Evolutionary conservation across 2,797 vertebrate genomes (phyloP).

Genomic region (Hipposideros larvatus): DNA sequence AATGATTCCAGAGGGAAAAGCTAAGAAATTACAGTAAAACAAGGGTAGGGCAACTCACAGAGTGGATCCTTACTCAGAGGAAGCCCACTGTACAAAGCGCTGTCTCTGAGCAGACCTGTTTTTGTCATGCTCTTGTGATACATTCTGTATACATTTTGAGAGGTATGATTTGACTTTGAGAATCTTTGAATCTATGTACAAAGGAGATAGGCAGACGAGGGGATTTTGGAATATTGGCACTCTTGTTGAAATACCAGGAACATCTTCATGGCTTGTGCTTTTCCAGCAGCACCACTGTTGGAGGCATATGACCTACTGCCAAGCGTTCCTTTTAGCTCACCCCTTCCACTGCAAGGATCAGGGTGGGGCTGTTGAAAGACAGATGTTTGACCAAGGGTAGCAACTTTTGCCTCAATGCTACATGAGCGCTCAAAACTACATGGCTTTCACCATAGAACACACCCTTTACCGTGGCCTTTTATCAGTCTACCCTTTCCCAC

Average conservation of each 20-base stretch:
- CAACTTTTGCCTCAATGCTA: background rate
- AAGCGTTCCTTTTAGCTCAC: background rate
- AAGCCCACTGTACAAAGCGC: background rate
- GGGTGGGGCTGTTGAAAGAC: background rate
- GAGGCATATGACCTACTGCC: background rate
- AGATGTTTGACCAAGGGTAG: background rate
- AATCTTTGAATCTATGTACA: background rate
- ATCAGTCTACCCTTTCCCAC: background rate
- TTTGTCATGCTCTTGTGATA: background rate
- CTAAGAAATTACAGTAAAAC: background rate
- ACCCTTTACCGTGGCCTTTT: background rate
- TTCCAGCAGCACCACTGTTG: background rate
- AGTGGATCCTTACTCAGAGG: background rate
- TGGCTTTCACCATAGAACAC: background rate
- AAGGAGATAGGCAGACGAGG: background rate
- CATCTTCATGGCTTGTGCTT: background rate
- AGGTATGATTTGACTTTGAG: background rate
- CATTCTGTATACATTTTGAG: background rate
- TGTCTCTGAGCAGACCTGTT: background rate
- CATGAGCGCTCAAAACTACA: accelerated
- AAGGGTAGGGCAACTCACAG: background rate
- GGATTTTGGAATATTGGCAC: background rate
- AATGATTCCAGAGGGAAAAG: background rate
- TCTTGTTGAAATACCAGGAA: background rate
- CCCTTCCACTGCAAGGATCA: background rate